Evolutionary conservation across 2,888 invertebrate genomes (phyloP).

Genomic region (Gymnoscelis rufifasciata): DNA sequence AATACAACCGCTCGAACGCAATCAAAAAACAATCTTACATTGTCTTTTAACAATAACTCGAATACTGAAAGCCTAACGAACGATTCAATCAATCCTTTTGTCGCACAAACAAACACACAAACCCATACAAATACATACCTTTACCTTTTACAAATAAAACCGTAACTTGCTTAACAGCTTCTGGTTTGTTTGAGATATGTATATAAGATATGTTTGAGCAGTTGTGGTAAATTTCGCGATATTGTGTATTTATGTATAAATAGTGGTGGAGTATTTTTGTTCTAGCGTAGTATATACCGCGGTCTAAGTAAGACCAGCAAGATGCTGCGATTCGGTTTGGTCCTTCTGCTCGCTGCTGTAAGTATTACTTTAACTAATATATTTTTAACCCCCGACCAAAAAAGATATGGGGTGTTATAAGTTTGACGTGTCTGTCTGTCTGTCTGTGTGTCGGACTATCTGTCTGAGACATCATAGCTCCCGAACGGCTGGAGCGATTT

Average conservation of each 20-base stretch:
- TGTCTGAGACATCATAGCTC: too few relatives aligned
- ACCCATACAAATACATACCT: slow-evolving; percentile 20
- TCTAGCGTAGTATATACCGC: slow-evolving; percentile 68
- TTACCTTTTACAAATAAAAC: not conserved
- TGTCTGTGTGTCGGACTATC: too few relatives aligned
- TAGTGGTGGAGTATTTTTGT: slow-evolving; percentile 34
- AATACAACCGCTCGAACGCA: not conserved
- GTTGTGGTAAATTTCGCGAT: slow-evolving; percentile 46
- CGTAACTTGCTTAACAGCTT: not conserved
- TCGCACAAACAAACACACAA: slow-evolving; percentile 30
- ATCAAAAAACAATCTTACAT: slow-evolving; percentile 37
- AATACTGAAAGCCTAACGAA: slow-evolving; percentile 42
- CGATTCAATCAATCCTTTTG: slow-evolving; percentile 54
- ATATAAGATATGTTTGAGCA: slow-evolving; percentile 48
- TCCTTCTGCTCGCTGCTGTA: slow-evolving; percentile 58
- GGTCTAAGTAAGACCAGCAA: slow-evolving; percentile 57
- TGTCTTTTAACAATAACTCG: slow-evolving; percentile 40
- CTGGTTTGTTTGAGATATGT: slow-evolving; percentile 11
- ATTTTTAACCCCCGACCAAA: too few relatives aligned
- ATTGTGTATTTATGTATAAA: slow-evolving; percentile 51
- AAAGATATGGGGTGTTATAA: too few relatives aligned
- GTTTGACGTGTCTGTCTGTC: too few relatives aligned
- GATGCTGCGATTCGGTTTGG: slow-evolving; percentile 62
- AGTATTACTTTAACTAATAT: slow-evolving; percentile 33
- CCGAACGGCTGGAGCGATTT: too few relatives aligned